phyloP scores from a whole-genome alignment of 2,797 vertebrate species.

The Alca torda region DNA sequence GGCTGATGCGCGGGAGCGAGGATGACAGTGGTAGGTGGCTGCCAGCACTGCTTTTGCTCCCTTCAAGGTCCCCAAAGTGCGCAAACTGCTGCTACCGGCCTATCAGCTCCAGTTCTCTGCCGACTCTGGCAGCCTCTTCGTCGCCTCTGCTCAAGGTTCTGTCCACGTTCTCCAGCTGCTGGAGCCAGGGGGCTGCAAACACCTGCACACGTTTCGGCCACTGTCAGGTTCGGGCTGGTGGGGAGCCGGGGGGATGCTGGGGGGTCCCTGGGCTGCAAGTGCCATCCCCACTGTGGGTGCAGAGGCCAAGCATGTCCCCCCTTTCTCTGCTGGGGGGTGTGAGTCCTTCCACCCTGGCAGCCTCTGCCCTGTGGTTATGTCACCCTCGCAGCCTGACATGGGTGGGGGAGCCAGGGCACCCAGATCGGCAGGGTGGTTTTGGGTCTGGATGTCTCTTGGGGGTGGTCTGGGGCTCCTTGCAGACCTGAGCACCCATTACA shows the following conservation, averaged over 20 bases:
- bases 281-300: fast-evolving
- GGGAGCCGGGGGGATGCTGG: not conserved
- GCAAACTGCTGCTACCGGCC: constrained; percentile 79
- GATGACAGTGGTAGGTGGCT: not conserved
- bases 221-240: constrained; percentile 78
- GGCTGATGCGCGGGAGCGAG: no score
- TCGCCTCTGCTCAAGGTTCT: constrained; percentile 79
- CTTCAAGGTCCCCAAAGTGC: constrained; percentile 82
- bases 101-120: constrained; percentile 89
- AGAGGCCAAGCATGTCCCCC: fast-evolving
- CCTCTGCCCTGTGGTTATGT: not conserved
- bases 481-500: fast-evolving
- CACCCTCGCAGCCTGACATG: fast-evolving
- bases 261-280: fast-evolving
- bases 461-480: not conserved
- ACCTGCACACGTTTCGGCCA: constrained; percentile 80
- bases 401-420: not conserved
- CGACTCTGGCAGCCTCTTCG: constrained; percentile 85
- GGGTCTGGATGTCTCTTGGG: not conserved
- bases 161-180: constrained; percentile 81
- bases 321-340: not conserved
- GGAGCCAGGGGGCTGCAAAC: constrained; percentile 77
- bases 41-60: not conserved
- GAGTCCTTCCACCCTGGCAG: not conserved
- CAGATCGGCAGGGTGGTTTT: fast-evolving